These are phyloP conservation scores for Dromas ardeola DNA, from an alignment of 2,113 vertebrate genomes.

Conservation along the genomic window DNA sequence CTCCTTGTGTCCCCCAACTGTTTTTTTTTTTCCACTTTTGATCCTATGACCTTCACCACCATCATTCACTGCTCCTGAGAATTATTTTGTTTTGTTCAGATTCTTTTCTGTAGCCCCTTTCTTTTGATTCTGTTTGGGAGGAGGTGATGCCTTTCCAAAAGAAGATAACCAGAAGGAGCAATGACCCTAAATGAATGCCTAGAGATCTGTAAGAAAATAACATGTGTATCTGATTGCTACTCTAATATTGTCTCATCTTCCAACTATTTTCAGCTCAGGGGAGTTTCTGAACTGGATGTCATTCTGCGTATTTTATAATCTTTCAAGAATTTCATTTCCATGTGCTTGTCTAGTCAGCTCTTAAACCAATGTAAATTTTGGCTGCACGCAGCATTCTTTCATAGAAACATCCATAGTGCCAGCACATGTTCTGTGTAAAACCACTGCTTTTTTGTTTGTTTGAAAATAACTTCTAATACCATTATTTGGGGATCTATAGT, in stretches of 20 bases:
- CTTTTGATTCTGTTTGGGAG: background rate
- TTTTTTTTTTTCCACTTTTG: rapidly evolving
- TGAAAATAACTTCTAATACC: background rate
- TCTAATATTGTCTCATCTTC: background rate
- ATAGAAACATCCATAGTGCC: background rate
- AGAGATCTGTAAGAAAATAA: background rate
- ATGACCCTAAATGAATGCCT: background rate
- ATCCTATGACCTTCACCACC: background rate
- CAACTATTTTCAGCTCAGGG: background rate
- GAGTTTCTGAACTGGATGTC: background rate
- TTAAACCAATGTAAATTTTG: background rate
- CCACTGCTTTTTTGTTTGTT: background rate
- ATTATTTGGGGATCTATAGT: background rate
- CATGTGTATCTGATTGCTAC: background rate
- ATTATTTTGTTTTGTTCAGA: background rate
- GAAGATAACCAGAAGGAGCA: background rate
- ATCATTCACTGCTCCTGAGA: background rate
- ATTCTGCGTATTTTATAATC: background rate
- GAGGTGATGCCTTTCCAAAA: background rate
- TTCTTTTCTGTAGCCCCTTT: background rate
- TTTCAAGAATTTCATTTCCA: background rate
- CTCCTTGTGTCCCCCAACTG: background rate
- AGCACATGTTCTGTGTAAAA: background rate
- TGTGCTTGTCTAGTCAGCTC: background rate
- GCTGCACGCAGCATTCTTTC: background rate